Conservation (phyloP, 2,797 vertebrate genomes). For the Spatula versicolor region DNA sequence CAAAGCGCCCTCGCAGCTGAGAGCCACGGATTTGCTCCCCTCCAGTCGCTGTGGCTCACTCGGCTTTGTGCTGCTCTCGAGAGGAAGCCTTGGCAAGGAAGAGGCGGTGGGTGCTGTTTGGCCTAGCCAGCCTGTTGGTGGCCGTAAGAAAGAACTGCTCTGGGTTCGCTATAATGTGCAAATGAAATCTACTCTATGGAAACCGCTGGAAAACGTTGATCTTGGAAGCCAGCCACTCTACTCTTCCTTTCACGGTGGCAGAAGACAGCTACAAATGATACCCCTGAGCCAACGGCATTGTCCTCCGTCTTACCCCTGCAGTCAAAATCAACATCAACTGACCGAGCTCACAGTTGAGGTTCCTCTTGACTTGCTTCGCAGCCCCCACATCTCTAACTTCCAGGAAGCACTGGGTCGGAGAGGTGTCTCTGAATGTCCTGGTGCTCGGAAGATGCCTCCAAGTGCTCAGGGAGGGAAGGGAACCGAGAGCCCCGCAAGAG, state of each 20-base stretch:
- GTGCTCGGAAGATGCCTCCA: conserved; percentile 80
- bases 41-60: not conserved
- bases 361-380: not conserved
- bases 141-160: conserved; percentile 9
- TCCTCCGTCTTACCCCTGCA: conserved; percentile 23
- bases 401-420: conserved; percentile 88
- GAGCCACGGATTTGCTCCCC: not conserved
- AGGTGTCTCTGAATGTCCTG: conserved; percentile 89
- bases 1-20: not conserved
- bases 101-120: not conserved
- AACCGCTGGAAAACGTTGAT: conserved; percentile 50
- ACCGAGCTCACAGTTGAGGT: not conserved
- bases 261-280: conserved; percentile 54
- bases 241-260: conserved; percentile 25
- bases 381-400: conserved; percentile 81
- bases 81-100: conserved; percentile 46
- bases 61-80: not conserved
- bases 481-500: conserved; percentile 82
- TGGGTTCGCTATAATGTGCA: conserved; percentile 34
- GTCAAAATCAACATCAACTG: conserved; percentile 47
- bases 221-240: conserved; percentile 58
- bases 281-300: conserved; percentile 58
- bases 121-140: conserved; percentile 26
- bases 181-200: conserved; percentile 65
- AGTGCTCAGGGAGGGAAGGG: conserved; percentile 91